phyloP scores from a whole-genome alignment of 1,140 invertebrate genomes.

The Eriosoma lanigerum region DNA sequence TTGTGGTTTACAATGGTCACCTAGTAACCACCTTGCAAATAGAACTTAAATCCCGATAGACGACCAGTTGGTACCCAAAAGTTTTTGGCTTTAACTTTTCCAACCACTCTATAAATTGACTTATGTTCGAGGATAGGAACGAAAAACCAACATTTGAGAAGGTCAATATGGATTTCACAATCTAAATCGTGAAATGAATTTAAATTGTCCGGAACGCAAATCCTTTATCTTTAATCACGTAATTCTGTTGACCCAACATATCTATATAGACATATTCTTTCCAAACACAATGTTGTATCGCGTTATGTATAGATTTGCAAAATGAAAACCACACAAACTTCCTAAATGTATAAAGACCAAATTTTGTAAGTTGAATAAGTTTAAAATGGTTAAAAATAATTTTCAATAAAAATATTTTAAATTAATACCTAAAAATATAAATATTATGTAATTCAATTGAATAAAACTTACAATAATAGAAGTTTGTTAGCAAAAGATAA shows the following conservation, averaged over 20 bases:
- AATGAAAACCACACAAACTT: constrained; percentile 23
- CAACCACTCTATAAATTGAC: constrained; percentile 24
- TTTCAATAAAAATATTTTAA: too few relatives aligned
- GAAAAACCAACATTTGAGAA: constrained; percentile 34
- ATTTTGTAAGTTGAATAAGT: background rate
- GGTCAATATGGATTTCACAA: constrained; percentile 33
- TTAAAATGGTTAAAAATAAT: background rate
- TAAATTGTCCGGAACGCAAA: constrained; percentile 26
- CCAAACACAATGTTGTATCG: background rate
- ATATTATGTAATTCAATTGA: too few relatives aligned
- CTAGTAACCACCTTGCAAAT: constrained; percentile 1
- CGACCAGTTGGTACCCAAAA: constrained; percentile 15
- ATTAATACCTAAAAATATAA: too few relatives aligned
- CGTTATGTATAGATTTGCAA: background rate
- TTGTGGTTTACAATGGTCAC: constrained; percentile 7
- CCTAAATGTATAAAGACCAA: background rate
- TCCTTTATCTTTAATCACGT: constrained; percentile 22
- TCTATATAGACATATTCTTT: too few relatives aligned
- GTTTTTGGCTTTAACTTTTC: constrained; percentile 40
- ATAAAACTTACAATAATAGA: too few relatives aligned
- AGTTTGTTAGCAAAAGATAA: too few relatives aligned
- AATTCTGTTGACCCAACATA: background rate
- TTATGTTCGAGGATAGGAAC: background rate
- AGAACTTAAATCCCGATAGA: constrained; percentile 26
- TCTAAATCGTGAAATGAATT: constrained; percentile 21